Evolutionary conservation across 2,888 invertebrate genomes (phyloP), one percentile per base, ranked within the genome.

Genomic region (Chrysomela aeneicollis): DNA sequence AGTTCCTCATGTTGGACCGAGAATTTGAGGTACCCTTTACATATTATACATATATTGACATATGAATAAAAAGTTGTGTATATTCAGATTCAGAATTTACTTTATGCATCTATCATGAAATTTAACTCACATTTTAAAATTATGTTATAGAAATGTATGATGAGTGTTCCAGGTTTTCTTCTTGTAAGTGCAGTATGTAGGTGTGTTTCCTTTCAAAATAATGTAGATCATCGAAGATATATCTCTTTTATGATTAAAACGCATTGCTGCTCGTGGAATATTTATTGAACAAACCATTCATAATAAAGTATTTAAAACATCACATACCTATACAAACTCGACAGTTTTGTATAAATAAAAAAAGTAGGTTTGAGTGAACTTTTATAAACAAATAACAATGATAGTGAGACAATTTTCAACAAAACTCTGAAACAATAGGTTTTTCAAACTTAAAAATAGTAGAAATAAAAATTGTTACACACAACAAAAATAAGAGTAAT

Each of bases 31-130:
- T n/a, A n/a, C n/a, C n/a, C n/a, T n/a, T n/a, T n/a, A n/a, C n/a
- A n/a, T n/a, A n/a, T n/a, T n/a, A n/a, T n/a, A n/a, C 32, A 52
- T 9, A 60, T 26, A 53, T 30, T 26, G 22, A 17, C 10, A 42
- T 17, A 42, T 42, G 5, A 17, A 42, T 15, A 17, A 42, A 42
- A 42, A 42, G 42, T 6, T 42, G 42, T 42, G 12, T 12, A 9
- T 42, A 42, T 42, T 42, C 10, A 42, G 5, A 12, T 42, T 42
- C 10, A 3, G 17, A 42, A 42, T 42, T 42, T 10, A 42, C 12
- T 10, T 42, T 42, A 42, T 6, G 17, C n/a, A n/a, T 42, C 10
- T 4, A 9, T 10, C 17, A 42, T 42, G 17, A 42, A 42, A 42
- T 42, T 3, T 42, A 42, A 42, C 42, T 9, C 17, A 42, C 42